phyloP scores from a whole-genome alignment of 2,888 invertebrate species.

The Tipula unca region DNA sequence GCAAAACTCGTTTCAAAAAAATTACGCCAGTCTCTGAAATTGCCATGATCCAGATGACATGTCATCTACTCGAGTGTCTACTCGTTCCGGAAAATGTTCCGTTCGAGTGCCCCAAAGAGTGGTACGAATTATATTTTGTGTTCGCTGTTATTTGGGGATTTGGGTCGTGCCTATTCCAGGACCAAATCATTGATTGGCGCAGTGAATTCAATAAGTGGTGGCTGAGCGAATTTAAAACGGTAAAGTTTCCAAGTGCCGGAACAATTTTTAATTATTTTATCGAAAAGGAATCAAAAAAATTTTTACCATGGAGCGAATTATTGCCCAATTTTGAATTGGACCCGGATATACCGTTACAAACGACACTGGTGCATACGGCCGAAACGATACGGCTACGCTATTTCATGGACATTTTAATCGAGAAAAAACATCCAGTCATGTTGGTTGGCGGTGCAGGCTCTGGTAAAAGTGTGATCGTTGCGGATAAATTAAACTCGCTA shows the following conservation, averaged over 20 bases:
- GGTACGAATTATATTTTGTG: conserved; percentile 86
- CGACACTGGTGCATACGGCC: conserved; percentile 68
- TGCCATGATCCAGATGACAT: conserved; percentile 80
- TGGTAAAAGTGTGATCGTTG: conserved; percentile 87
- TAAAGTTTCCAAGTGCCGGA: conserved; percentile 76
- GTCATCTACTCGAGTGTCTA: conserved; percentile 77
- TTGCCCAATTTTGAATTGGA: conserved; percentile 74
- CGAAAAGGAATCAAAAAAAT: conserved; percentile 75
- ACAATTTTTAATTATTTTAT: conserved; percentile 86
- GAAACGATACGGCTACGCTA: conserved; percentile 82
- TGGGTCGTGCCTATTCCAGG: conserved; percentile 84
- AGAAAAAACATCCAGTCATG: conserved; percentile 77
- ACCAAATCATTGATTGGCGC: conserved; percentile 84
- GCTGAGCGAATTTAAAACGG: conserved; percentile 79
- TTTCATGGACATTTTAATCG: conserved; percentile 78
- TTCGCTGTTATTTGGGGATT: conserved; percentile 90
- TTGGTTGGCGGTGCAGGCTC: conserved; percentile 82
- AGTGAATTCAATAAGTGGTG: conserved; percentile 96
- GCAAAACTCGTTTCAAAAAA: conserved; percentile 65
- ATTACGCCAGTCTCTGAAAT: conserved; percentile 88
- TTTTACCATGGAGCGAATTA: conserved; percentile 78
- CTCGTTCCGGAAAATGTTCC: conserved; percentile 73
- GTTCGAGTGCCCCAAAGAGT: conserved; percentile 83
- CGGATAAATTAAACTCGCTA: conserved; percentile 67
- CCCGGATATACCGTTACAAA: conserved; percentile 74